Evolutionary conservation across 2,888 invertebrate genomes (phyloP), one percentile per base, ranked within the genome.

Genomic region (Lobophora halterata): DNA sequence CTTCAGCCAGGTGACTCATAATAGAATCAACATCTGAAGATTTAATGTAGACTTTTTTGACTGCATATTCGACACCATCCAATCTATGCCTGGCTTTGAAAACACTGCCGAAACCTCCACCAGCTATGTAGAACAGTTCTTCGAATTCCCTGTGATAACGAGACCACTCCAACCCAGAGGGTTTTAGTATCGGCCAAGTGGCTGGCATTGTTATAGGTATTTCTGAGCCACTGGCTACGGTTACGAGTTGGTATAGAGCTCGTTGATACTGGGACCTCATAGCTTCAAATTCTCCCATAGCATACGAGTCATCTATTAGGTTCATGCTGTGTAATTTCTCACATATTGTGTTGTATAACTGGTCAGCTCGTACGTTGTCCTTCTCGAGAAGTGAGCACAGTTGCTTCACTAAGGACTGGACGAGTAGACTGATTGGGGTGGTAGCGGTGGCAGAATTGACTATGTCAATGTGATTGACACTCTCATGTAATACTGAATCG

Each of bases 61-160:
- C 89, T 1, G 95, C 95, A 80, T 95, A 95, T 58, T 93, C 90
- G 1, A 91, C 90, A 3, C 92, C 92, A 64, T 95, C 95, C 3
- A 95, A 70, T 60, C 93, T 90, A 65, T 95, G 92, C 52, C 88
- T 88, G 0, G 93, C 95, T 79, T 91, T 91, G 65, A 89, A 95
- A 1, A 95, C 95, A 51, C 89, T 89, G 0, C 95, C 95, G 65
- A 95, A 95, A 9, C 94, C 95, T 5, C 94, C 94, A 8, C 89
- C 89, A 39, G 92, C 93, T 43, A 94, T 92, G 51, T 89, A 93
- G 47, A 82, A 89, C 0, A 92, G 61, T 66, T 94, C 93, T 46
- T 91, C 89, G 71, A 93, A 94, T 59, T 94, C 93, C 33, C 89
- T 82, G 28, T 87, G 82, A 66, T 93, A 94, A 24, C 93, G 86